Evolutionary conservation across 2,113 vertebrate species (phyloP), one percentile per base, ranked within the genome.

Genomic region (Ceyx melanurus): DNA sequence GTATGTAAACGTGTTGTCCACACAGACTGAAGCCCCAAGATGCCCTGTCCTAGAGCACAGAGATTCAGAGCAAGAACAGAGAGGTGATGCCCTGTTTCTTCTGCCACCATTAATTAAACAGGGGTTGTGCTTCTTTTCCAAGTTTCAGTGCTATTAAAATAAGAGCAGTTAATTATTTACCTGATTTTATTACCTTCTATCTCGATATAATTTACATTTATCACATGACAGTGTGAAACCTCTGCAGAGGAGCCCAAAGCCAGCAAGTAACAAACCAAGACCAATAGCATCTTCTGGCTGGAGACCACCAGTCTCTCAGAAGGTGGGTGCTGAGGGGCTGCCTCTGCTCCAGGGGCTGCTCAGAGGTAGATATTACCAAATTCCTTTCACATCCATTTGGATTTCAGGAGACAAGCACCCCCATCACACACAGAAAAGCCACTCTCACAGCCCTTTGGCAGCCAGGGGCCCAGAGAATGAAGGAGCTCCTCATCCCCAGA

Each of bases 391-490:
- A 71, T 74, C 78, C 70, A 42, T 64, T 87, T 54, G 62, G 64
- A 84, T 94, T 88, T 51, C 87, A 80, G 71, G 74, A 93, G 84
- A 91, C 46, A 77, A 82, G 71, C 15, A 82, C 43, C 81, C 71
- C 78, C 83, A 92, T 6, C 86, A 89, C 42, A 83, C 48, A 87
- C 15, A 81, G 25, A 71, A 84, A 33, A 82, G 3, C 33, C 73
- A 88, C 23, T 61, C 60, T 92, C 72, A 26, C 50, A 91, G 40
- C 91, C 60, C 80, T 86, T 22, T 71, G 67, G 74, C 85, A 82
- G 77, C 13, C 73, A 84, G 16, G 46, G 60, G 22, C 13, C 2
- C 28, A 16, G 54, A 73, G 77, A 67, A 80, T 57, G 42, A 4
- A 86, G 42, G 25, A 91, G 78, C 57, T 67, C 60, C 86, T 77